Percentiles rank a stretch among this genome's conserved stretches.
Evolutionary conservation across 1,140 invertebrate genomes (phyloP).

Genomic region (Neoseiulus cucumeris): DNA sequence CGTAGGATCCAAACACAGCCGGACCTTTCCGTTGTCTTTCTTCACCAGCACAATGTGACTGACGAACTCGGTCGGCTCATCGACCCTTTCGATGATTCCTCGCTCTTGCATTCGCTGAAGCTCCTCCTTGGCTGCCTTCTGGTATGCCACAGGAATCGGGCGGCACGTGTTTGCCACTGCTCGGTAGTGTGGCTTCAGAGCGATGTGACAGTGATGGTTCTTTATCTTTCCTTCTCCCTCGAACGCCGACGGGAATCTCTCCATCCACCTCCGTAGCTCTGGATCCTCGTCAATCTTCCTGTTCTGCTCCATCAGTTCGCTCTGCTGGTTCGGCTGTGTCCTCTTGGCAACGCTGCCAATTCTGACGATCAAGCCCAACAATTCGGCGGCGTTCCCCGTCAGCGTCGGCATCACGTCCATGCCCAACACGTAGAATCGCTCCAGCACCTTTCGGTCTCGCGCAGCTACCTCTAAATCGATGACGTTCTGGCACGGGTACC

Average conservation of each 20-base stretch:
- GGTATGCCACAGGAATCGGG: constrained; percentile 12
- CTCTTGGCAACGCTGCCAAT: no score
- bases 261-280: no score
- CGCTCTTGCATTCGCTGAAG: constrained; percentile 17
- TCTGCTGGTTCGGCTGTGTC: no score
- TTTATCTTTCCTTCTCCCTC: background rate
- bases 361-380: background rate
- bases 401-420: background rate
- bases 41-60: constrained; percentile 18
- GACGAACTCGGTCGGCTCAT: constrained; percentile 21
- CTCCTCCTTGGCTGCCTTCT: constrained; percentile 15
- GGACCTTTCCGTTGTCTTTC: constrained; percentile 16
- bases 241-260: background rate
- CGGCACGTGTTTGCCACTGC: constrained; percentile 11
- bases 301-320: no score
- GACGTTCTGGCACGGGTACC: background rate
- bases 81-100: constrained; percentile 22
- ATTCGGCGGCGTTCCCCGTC: background rate
- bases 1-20: constrained; percentile 19
- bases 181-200: background rate
- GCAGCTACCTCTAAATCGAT: background rate
- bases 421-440: background rate
- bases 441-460: no score
- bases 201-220: constrained; percentile 3
- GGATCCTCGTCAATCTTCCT: no score